Evolutionary conservation across 1,140 invertebrate genomes (phyloP), one percentile per base, ranked within the genome.

Genomic region (Belonocnema kinseyi): DNA sequence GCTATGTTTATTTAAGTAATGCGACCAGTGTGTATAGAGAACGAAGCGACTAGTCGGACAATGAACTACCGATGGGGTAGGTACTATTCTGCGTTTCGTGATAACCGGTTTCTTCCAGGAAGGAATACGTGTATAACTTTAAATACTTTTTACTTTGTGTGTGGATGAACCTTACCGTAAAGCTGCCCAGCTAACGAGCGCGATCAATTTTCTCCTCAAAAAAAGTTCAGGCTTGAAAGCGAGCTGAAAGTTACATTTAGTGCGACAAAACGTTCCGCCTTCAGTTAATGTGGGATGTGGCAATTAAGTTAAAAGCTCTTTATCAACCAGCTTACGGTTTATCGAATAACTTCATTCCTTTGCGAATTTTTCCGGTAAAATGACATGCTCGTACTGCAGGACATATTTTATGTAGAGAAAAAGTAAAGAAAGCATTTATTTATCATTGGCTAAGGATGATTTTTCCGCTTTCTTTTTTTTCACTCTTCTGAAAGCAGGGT

Each of bases 61-160:
- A 83, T 83, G 79, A 83, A 83, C 82, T 79, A 77, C 77, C 82
- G 74, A 83, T 81, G 80, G 72, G 79, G 74, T 76, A 66, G 79
- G 74, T 76, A 66, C 76, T 78, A 79, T 74, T 74, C n/a, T 58
- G 79, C 78, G 76, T 80, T 83, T 83, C 79, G 76, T 79, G 80
- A 78, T 77, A 80, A 83, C 82, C 82, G 82, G 82, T 83, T 83
- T 78, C 53, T 74, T 75, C 33, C 46, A 70, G 77, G 53, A 78
- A 75, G 40, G 5, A 77, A 73, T 74, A 33, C 72, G 61, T 52
- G 61, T 51, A 21, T 4, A 1, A 76, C 77, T 78, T 75, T 54
- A 40, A 26, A 66, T 66, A 66, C 26, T 16, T 61, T 21, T 16
- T 16, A 61, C 26, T 66, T 40, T 66, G 56, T 66, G 53, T 40